A percentile compares a stretch with the other conserved stretches of the same genome.
Conservation (phyloP, 2,888 invertebrate genomes). For the Chrysolina americana region DNA sequence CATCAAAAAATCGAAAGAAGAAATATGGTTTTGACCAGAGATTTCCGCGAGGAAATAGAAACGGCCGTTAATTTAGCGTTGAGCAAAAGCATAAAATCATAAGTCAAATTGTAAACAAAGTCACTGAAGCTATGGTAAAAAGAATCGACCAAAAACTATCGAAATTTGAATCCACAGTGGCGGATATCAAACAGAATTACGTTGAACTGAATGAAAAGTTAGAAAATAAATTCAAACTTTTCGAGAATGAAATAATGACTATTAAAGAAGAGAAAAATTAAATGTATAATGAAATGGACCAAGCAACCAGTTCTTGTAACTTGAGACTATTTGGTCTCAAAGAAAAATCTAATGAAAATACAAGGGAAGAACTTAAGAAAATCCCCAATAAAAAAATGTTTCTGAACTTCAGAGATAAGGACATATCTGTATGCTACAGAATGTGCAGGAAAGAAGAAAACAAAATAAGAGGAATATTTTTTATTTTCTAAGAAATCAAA, state of each 20-base stretch:
- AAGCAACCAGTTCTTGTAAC: conserved; percentile 12
- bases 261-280: not conserved
- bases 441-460: conserved; percentile 1
- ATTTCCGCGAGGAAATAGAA: conserved; percentile 29
- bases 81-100: conserved; percentile 23
- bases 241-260: not conserved
- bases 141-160: conserved; percentile 12
- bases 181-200: not conserved
- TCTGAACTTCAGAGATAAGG: not conserved
- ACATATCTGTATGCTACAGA: conserved; percentile 3
- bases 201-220: not conserved
- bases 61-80: conserved; percentile 14
- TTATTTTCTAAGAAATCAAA: not conserved
- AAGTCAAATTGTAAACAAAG: conserved; percentile 12
- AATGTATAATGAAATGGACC: conserved; percentile 3
- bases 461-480: not conserved
- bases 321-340: conserved; percentile 2
- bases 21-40: conserved; percentile 13
- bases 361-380: conserved; percentile 11
- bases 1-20: not conserved
- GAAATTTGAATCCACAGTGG: conserved; percentile 16
- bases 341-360: conserved; percentile 3
- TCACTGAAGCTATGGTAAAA: conserved; percentile 17
- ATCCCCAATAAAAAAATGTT: not conserved
- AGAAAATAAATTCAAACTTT: not conserved